These are phyloP conservation scores for Silurus lanzhouensis DNA, from an alignment of 2,797 vertebrate species.

Conservation along the genomic window DNA sequence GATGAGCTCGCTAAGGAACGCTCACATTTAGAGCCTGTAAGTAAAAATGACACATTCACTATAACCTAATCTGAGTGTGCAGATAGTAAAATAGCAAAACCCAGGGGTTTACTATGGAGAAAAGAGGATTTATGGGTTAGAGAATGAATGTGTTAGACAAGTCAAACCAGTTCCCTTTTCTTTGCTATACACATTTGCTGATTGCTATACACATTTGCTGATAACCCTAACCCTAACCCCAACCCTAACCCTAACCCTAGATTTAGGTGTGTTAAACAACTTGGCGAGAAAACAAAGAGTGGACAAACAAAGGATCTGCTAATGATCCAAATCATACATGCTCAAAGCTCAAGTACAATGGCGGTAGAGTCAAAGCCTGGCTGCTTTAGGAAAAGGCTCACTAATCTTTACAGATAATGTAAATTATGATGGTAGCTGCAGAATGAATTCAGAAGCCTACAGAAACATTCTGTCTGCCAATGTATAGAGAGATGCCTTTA, in stretches of 20 bases:
- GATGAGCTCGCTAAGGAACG: slow-evolving; percentile 55
- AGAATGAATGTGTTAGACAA: not conserved
- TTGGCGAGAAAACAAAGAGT: no score
- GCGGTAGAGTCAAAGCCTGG: no score
- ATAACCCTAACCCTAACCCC: no score
- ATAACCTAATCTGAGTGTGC: not conserved
- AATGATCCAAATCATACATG: not conserved
- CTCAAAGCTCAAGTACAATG: not conserved
- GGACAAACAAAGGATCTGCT: not conserved
- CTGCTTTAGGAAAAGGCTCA: no score
- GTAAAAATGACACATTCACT: slow-evolving; percentile 40
- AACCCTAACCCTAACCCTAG: no score
- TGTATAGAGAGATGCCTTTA: no score
- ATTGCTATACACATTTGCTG: not conserved
- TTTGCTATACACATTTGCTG: not conserved
- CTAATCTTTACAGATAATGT: no score
- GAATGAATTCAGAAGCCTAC: no score
- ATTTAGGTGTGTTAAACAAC: not conserved
- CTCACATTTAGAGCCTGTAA: slow-evolving; percentile 60
- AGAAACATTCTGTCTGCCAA: no score
- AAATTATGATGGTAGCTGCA: no score
- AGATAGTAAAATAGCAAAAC: not conserved
- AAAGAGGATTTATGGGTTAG: not conserved
- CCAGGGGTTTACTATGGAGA: not conserved
- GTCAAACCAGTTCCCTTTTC: not conserved